A percentile compares a stretch with the other conserved stretches of the same genome.
These are phyloP conservation scores for Lepas anatifera DNA, from an alignment of 2,888 invertebrate genomes.

Conservation along the genomic window DNA sequence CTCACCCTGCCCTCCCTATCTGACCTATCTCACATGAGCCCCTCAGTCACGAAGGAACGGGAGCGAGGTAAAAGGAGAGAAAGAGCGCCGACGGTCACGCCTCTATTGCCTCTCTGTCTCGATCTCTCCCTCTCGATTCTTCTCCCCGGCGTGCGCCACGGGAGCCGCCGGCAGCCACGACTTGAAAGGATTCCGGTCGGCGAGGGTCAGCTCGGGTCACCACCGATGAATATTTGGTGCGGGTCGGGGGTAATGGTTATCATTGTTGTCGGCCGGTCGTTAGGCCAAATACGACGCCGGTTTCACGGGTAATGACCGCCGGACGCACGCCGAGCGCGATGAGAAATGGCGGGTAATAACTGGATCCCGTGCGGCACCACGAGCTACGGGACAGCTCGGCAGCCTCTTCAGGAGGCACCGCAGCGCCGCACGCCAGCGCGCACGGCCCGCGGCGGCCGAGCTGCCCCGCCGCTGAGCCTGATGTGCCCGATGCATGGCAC, in stretches of 20 bases:
- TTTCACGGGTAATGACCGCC: neutral
- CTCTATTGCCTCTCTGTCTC: no score
- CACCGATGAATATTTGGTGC: neutral
- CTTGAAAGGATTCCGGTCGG: neutral
- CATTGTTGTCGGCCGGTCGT: constrained; percentile 9
- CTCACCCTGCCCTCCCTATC: no score
- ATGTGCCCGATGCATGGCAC: no score
- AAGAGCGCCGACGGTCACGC: no score
- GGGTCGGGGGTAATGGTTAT: constrained; percentile 9
- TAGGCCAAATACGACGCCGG: constrained; percentile 2
- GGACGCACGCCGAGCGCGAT: neutral
- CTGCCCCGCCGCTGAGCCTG: no score
- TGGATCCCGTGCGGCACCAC: constrained; percentile 4
- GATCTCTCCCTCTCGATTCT: neutral
- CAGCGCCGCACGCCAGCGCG: neutral
- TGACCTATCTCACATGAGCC: no score
- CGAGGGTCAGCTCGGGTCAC: neutral
- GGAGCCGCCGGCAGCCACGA: neutral
- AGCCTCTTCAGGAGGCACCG: neutral
- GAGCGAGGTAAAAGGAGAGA: no score
- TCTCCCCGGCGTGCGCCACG: neutral
- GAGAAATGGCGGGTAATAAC: constrained; percentile 8
- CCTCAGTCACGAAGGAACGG: no score
- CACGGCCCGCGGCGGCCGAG: neutral
- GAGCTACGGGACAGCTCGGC: neutral